These are phyloP conservation scores for Cossypha polioptera DNA, from an alignment of 2,797 vertebrate species.

Conservation along the genomic window DNA sequence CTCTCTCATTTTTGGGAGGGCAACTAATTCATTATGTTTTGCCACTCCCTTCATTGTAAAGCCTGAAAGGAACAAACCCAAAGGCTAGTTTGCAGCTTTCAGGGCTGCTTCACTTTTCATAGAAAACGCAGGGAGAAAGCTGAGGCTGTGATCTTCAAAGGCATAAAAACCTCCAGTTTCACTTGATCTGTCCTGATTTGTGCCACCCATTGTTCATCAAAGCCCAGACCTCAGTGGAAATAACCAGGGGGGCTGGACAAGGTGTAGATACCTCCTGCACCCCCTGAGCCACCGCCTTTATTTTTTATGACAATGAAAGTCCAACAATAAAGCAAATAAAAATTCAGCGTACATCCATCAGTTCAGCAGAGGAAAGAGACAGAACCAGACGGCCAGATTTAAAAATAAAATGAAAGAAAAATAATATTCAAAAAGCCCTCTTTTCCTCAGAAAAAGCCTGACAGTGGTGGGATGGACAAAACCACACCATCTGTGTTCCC, in stretches of 20 bases:
- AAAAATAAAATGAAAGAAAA: not conserved
- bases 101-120: not conserved
- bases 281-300: not conserved
- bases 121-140: rapidly evolving
- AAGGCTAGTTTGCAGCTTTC: not conserved
- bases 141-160: not conserved
- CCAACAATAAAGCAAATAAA: not conserved
- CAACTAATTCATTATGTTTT: not conserved
- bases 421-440: not conserved
- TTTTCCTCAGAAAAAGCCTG: not conserved
- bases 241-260: not conserved
- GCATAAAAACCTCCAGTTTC: not conserved
- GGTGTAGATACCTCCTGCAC: not conserved
- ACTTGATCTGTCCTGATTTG: not conserved
- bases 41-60: not conserved
- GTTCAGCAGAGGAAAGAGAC: not conserved
- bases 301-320: not conserved
- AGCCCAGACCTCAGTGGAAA: not conserved
- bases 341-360: not conserved
- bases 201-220: not conserved
- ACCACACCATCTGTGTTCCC: not conserved
- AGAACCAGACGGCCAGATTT: not conserved
- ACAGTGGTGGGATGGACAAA: not conserved
- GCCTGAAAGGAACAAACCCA: not conserved
- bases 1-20: not conserved